phyloP scores from a whole-genome alignment of 2,113 vertebrate species.

The Edolisoma coerulescens region DNA sequence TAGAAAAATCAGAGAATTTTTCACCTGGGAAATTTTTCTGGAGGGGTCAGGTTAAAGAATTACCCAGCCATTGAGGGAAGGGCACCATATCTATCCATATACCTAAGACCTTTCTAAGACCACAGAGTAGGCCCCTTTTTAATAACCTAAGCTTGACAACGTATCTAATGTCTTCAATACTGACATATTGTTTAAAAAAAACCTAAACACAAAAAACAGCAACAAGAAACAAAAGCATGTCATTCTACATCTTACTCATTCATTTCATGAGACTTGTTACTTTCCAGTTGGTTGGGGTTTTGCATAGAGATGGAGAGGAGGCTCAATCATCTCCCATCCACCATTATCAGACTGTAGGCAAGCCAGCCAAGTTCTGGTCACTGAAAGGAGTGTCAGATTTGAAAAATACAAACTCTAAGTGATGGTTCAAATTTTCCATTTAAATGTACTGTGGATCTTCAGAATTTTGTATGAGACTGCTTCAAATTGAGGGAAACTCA shows the following conservation, averaged over 20 bases:
- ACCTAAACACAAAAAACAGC: background rate
- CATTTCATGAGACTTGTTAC: background rate
- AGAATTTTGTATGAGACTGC: background rate
- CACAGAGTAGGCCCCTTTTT: background rate
- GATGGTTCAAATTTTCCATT: constrained; percentile 18
- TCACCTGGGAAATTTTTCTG: background rate
- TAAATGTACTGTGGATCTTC: constrained; percentile 22
- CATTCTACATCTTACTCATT: background rate
- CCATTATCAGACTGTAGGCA: constrained; percentile 1
- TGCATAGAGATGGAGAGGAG: background rate
- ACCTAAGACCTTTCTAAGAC: background rate
- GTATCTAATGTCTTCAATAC: background rate
- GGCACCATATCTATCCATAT: background rate
- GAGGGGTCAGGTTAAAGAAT: background rate
- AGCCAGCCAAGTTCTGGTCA: constrained; percentile 10
- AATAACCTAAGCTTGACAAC: background rate
- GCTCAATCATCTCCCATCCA: background rate
- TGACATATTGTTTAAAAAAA: background rate
- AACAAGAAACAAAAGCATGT: background rate
- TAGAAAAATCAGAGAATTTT: background rate
- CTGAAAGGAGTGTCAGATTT: background rate
- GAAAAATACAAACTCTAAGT: background rate
- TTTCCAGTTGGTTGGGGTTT: background rate
- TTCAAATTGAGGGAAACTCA: background rate
- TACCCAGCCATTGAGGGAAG: background rate